phyloP scores from a whole-genome alignment of 64 coral and sea anemone species.

The Acropora yongei region DNA sequence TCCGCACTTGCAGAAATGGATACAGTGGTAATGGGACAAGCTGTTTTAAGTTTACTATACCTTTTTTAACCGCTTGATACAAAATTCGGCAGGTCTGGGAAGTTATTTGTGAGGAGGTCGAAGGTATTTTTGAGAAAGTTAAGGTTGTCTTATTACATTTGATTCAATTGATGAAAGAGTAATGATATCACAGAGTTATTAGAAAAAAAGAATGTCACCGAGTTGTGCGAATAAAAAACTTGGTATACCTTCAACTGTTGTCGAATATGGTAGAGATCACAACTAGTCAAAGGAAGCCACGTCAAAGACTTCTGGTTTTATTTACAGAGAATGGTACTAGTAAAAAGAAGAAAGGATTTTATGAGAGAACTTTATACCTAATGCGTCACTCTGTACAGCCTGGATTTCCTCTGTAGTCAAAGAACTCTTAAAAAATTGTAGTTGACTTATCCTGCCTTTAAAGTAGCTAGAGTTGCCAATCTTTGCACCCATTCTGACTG shows the following conservation, averaged over 20 bases:
- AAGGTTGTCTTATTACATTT: too few species aligned
- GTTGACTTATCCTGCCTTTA: conserved; percentile 36
- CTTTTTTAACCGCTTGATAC: too few species aligned
- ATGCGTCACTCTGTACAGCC: not conserved
- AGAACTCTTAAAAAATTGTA: conserved; percentile 50
- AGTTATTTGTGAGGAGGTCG: too few species aligned
- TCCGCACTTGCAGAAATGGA: conserved; percentile 22
- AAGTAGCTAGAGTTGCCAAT: conserved; percentile 4
- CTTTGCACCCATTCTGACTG: conserved; percentile 14
- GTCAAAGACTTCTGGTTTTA: not conserved
- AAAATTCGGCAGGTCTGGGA: too few species aligned
- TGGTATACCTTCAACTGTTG: too few species aligned
- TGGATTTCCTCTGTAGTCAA: conserved; percentile 51
- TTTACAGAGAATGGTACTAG: not conserved
- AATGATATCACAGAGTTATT: too few species aligned
- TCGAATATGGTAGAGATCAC: too few species aligned
- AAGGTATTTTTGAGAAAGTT: too few species aligned
- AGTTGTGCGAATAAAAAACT: too few species aligned
- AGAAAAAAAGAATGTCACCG: too few species aligned
- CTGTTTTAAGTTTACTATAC: not conserved
- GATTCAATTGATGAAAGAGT: too few species aligned
- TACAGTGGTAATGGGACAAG: conserved; percentile 17
- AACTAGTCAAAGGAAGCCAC: too few species aligned
- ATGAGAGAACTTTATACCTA: not conserved
- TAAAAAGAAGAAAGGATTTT: not conserved